These are phyloP conservation scores for Laspeyria flexula DNA, from an alignment of 2,888 invertebrate genomes.

Conservation along the genomic window DNA sequence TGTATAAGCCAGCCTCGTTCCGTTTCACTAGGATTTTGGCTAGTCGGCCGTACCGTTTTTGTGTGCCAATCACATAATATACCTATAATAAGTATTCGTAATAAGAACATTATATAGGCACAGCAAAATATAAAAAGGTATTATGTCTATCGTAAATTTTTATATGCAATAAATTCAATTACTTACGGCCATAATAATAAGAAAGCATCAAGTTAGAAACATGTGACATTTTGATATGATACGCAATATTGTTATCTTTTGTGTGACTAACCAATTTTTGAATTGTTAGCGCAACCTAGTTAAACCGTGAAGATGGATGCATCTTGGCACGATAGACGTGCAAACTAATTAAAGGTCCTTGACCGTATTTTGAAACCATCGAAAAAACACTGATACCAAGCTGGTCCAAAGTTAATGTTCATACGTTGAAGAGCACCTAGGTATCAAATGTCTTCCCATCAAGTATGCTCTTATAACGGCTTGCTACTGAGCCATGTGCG, in stretches of 20 bases:
- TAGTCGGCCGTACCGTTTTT: constrained; percentile 32
- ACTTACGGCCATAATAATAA: too few relatives aligned
- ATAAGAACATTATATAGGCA: constrained; percentile 16
- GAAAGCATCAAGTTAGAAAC: constrained; percentile 4
- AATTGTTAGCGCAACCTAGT: constrained; percentile 57
- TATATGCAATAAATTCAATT: too few relatives aligned
- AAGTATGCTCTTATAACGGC: constrained; percentile 64
- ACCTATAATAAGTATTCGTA: constrained; percentile 1
- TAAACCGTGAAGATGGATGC: constrained; percentile 42
- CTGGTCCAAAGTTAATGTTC: constrained; percentile 50
- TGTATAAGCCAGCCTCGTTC: constrained; percentile 54
- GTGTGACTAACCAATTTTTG: constrained; percentile 29
- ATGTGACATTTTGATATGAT: constrained; percentile 17
- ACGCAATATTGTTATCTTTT: constrained; percentile 22
- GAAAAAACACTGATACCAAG: constrained; percentile 65
- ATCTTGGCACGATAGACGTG: constrained; percentile 49
- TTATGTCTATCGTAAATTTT: too few relatives aligned
- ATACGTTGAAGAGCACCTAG: constrained; percentile 52
- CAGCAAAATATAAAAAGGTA: too few relatives aligned
- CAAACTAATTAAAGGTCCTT: constrained; percentile 58
- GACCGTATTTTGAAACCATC: constrained; percentile 62
- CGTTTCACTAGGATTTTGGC: constrained; percentile 59
- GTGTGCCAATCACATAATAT: constrained; percentile 58
- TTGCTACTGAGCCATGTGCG: constrained; percentile 73
- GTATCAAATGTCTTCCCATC: constrained; percentile 73